Conservation (phyloP, 2,797 vertebrate genomes). For the Lycodopsis pacificus region DNA sequence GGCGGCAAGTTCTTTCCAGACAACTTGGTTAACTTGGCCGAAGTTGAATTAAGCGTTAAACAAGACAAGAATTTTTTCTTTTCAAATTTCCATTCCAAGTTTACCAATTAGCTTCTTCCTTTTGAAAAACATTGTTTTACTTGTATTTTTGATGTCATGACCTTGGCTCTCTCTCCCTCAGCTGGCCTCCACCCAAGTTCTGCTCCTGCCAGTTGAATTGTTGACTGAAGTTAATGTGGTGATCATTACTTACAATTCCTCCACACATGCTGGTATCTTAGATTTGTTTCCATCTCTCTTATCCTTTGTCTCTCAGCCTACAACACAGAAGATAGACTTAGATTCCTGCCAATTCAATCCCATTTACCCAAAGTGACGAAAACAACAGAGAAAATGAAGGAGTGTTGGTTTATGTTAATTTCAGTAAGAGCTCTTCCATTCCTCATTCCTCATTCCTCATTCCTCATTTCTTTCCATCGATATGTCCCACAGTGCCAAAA, state of each 20-base stretch:
- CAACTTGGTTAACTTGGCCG: not conserved
- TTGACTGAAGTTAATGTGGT: conserved; percentile 32
- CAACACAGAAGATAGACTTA: conserved; percentile 7
- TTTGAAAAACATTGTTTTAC: not conserved
- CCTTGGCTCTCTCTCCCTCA: conserved; percentile 19
- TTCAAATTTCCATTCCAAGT: not conserved
- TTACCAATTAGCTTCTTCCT: not conserved
- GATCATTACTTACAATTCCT: conserved; percentile 34
- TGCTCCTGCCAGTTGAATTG: conserved; percentile 25
- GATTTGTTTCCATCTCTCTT: conserved; percentile 22
- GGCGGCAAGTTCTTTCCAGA: not conserved
- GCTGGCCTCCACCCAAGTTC: conserved; percentile 12
- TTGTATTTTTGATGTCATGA: not conserved
- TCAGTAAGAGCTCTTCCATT: not conserved
- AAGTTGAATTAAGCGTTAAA: not conserved
- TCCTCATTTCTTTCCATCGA: not conserved
- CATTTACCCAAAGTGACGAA: conserved; percentile 4
- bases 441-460: not conserved
- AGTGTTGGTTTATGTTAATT: not conserved
- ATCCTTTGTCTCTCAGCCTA: conserved; percentile 10
- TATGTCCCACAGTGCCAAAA: not conserved
- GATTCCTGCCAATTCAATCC: conserved; percentile 32
- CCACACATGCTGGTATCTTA: conserved; percentile 36
- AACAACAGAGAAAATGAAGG: conserved; percentile 11
- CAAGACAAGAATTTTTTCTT: not conserved